Evolutionary conservation across 1,140 invertebrate species (phyloP).

Genomic region (Neoseiulus cucumeris): DNA sequence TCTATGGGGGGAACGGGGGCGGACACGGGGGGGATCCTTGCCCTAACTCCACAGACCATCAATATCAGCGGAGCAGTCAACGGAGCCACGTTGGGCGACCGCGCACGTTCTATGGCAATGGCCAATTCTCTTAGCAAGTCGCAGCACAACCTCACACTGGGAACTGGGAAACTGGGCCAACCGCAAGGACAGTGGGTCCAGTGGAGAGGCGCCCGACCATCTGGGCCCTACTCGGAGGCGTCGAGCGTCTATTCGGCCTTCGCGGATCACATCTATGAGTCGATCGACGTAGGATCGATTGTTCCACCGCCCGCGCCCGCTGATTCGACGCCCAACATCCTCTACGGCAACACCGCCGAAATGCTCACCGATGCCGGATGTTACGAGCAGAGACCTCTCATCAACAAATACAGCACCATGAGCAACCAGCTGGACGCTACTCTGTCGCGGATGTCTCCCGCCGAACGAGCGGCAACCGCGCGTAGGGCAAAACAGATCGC

Average conservation of each 20-base stretch:
- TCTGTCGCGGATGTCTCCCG: background rate
- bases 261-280: conserved; percentile 8
- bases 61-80: conserved; percentile 11
- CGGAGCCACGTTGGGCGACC: background rate
- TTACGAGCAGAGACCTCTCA: background rate
- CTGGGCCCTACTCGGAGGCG: background rate
- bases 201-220: background rate
- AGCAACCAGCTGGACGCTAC: conserved; percentile 2
- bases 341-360: conserved; percentile 10
- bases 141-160: conserved; percentile 4
- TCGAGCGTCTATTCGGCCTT: conserved; percentile 10
- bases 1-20: conserved; percentile 9
- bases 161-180: background rate
- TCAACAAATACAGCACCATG: background rate
- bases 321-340: conserved; percentile 5
- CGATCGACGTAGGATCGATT: conserved; percentile 2
- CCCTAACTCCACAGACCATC: conserved; percentile 3
- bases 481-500: conserved; percentile 3
- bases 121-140: conserved; percentile 6
- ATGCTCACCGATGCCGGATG: background rate
- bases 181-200: conserved; percentile 4
- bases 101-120: conserved; percentile 4
- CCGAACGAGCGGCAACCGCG: background rate
- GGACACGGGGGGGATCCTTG: background rate
- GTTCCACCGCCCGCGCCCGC: conserved; percentile 2